Evolutionary conservation across 2,888 invertebrate genomes (phyloP), one percentile per base, ranked within the genome.

Genomic region (Prionchulus punctatus): DNA sequence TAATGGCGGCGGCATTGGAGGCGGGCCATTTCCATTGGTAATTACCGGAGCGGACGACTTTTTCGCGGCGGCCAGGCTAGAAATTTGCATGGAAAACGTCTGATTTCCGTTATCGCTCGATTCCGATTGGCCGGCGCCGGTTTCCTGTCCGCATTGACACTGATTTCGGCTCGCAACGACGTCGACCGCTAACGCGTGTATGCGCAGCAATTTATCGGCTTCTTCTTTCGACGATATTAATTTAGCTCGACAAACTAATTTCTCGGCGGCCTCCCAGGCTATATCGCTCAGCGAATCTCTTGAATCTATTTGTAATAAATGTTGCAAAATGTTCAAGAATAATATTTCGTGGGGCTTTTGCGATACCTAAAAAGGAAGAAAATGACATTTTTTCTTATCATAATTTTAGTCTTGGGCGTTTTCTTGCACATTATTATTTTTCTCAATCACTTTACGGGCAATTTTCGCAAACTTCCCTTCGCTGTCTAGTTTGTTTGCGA

Each of bases 291-390:
- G 81, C 1, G 87, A 79, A 12, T 86, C 80, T 60, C 92, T 76
- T n/a, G n/a, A n/a, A n/a, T n/a, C n/a, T n/a, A n/a, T n/a, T n/a
- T n/a, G n/a, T n/a, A n/a, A n/a, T 62, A 94, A 76, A 71, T 92
- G 90, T 72, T 92, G 92, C 30, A 94, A 79, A 61, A 91, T 84
- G 70, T 85, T 86, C 62, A 94, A 78, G 73, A 94, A 94, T 30
- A 87, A 86, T 58, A 86, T 83, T 75, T 92, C 91, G 76, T 90
- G 89, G 1, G 91, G 90, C 30, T 89, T 90, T 69, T 88, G 89
- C 50, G 86, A 83, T 61, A 92, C 87, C 80, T 79, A 50, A 25
- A 43, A 12, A 25, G 1, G 12, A 18, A 12, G 28, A 23, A 26
- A 57, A 2, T 2, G 21, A 2, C 30, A 51, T 1, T 43, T 12